These are phyloP conservation scores for Drosophila lacertosa DNA, from an alignment of 1,140 invertebrate genomes.

Conservation along the genomic window DNA sequence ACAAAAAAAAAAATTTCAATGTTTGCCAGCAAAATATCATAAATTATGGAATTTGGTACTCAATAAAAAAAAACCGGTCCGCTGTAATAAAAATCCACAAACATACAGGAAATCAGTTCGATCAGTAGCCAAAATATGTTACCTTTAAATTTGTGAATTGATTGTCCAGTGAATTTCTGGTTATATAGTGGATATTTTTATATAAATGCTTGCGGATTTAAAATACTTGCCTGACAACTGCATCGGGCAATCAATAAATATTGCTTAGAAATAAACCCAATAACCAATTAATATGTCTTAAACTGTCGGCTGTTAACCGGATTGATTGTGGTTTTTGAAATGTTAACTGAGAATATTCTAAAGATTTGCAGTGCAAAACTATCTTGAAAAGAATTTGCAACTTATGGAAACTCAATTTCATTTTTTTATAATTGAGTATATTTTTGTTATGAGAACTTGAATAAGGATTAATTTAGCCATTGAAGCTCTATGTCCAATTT, in stretches of 20 bases:
- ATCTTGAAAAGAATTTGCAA: too few species aligned
- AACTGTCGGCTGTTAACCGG: too few species aligned
- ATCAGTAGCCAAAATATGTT: conserved; percentile 1
- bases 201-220: background rate
- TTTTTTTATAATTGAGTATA: too few species aligned
- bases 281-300: background rate
- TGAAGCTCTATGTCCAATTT: too few species aligned
- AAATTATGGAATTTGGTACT: conserved; percentile 64
- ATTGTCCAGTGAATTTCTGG: background rate
- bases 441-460: too few species aligned
- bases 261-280: background rate
- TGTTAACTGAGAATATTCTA: too few species aligned
- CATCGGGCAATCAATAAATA: background rate
- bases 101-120: conserved; percentile 64
- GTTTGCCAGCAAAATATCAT: conserved; percentile 59
- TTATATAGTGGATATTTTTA: background rate
- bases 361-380: too few species aligned
- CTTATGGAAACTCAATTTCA: too few species aligned
- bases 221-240: conserved; percentile 1
- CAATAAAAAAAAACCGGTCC: conserved; percentile 52
- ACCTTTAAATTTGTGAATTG: conserved; percentile 6
- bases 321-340: too few species aligned
- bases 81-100: conserved; percentile 68
- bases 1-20: conserved; percentile 60
- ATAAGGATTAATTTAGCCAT: too few species aligned